A percentile compares a stretch with the other conserved stretches of the same genome.
These are phyloP conservation scores for Ophion costatus DNA, from an alignment of 2,888 invertebrate species.

Conservation along the genomic window DNA sequence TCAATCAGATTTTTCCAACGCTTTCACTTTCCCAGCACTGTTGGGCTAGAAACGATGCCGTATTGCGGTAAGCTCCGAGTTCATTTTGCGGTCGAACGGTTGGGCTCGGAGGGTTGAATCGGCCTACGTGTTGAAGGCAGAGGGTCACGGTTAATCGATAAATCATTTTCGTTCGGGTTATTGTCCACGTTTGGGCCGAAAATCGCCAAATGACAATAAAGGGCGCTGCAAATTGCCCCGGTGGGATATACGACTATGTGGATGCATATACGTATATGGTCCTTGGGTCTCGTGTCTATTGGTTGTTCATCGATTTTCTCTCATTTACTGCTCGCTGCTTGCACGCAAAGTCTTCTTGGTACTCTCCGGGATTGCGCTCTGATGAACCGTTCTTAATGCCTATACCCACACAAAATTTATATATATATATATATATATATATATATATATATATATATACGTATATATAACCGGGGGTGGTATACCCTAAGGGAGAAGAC, in stretches of 20 bases:
- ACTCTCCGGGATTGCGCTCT: conserved; percentile 64
- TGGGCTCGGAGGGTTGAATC: background rate
- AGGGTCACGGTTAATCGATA: conserved; percentile 12
- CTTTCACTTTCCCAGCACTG: background rate
- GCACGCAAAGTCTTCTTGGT: conserved; percentile 67
- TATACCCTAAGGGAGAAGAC: conserved; percentile 29
- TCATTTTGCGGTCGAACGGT: background rate
- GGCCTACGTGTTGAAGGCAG: background rate
- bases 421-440: too few species aligned
- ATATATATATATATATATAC: conserved; percentile 15
- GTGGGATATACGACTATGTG: background rate
- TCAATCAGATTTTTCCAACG: background rate
- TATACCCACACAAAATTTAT: conserved; percentile 40
- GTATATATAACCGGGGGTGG: conserved; percentile 23
- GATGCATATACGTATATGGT: background rate
- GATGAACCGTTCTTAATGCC: conserved; percentile 70
- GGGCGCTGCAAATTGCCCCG: background rate
- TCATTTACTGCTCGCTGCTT: conserved; percentile 68
- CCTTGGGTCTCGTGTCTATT: conserved; percentile 39
- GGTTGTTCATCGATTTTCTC: conserved; percentile 70
- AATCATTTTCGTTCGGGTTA: conserved; percentile 2
- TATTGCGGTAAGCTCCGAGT: background rate
- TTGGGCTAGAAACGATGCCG: background rate
- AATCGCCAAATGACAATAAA: conserved; percentile 20
- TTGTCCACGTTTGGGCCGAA: conserved; percentile 1